These are phyloP conservation scores for Laticauda laticaudata DNA, from an alignment of 2,113 vertebrate genomes.

Conservation along the genomic window DNA sequence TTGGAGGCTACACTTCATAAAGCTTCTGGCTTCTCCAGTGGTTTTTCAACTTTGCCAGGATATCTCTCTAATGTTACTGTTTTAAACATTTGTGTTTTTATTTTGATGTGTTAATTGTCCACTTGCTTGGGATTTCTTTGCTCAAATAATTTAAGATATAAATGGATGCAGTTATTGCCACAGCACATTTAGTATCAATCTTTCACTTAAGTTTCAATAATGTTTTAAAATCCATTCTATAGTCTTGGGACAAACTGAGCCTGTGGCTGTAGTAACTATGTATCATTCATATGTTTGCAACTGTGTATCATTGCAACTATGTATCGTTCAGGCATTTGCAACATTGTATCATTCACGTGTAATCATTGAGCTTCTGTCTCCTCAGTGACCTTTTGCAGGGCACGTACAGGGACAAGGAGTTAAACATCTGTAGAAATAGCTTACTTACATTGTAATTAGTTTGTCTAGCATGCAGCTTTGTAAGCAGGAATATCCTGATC, in stretches of 20 bases:
- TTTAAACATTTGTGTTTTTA: not conserved
- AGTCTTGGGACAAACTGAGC: not conserved
- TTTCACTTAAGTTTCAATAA: not conserved
- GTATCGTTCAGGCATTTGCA: no score
- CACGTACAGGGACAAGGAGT: no score
- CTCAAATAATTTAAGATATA: not conserved
- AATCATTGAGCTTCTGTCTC: no score
- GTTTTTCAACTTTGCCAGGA: not conserved
- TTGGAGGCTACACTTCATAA: not conserved
- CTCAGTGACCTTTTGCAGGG: no score
- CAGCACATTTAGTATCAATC: not conserved
- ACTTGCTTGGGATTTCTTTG: not conserved
- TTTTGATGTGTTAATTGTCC: not conserved
- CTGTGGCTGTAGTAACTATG: no score
- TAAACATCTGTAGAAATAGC: no score
- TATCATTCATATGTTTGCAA: no score
- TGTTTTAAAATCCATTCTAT: not conserved
- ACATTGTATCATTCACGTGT: no score
- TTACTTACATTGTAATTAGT: no score
- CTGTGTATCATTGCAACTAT: no score
- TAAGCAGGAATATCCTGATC: no score
- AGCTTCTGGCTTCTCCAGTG: not conserved
- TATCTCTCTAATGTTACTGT: not conserved
- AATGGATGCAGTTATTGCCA: not conserved
- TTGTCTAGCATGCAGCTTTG: no score